Evolutionary conservation across 2,113 vertebrate species (phyloP).

Genomic region (Sitta europaea): DNA sequence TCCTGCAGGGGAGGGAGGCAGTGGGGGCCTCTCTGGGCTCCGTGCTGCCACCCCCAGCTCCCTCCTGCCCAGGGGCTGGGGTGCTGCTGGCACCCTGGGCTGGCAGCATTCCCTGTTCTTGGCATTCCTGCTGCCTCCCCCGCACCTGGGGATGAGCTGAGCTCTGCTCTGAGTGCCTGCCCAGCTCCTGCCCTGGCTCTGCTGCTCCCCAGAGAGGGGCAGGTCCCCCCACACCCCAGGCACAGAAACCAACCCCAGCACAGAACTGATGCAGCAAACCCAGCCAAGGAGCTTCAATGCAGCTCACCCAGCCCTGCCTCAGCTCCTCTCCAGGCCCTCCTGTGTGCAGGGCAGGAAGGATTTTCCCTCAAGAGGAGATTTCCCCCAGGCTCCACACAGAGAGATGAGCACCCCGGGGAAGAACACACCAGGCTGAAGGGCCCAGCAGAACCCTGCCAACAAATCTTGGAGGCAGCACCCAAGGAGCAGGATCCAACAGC

Average conservation of each 20-base stretch:
- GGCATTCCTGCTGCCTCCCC: neutral
- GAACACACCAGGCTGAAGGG: neutral
- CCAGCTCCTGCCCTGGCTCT: neutral
- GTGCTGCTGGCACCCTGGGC: neutral
- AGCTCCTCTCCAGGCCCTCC: neutral
- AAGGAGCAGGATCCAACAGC: neutral
- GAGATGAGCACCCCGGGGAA: neutral
- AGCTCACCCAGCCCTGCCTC: neutral
- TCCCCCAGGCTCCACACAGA: neutral
- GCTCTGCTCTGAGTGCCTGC: neutral
- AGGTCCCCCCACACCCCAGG: neutral
- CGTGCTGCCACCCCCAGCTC: neutral
- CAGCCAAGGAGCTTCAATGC: neutral
- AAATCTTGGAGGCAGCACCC: neutral
- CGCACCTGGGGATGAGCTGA: neutral
- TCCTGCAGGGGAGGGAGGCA: neutral
- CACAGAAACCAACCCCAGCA: neutral
- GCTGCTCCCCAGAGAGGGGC: neutral
- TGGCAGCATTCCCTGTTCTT: neutral
- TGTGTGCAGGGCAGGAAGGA: fast-evolving
- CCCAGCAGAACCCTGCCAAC: neutral
- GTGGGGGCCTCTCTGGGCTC: neutral
- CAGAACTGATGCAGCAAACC: fast-evolving
- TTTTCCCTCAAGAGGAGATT: neutral
- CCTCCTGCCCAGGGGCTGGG: neutral